These are phyloP conservation scores for Turnix velox DNA, from an alignment of 2,113 vertebrate genomes.

Conservation along the genomic window DNA sequence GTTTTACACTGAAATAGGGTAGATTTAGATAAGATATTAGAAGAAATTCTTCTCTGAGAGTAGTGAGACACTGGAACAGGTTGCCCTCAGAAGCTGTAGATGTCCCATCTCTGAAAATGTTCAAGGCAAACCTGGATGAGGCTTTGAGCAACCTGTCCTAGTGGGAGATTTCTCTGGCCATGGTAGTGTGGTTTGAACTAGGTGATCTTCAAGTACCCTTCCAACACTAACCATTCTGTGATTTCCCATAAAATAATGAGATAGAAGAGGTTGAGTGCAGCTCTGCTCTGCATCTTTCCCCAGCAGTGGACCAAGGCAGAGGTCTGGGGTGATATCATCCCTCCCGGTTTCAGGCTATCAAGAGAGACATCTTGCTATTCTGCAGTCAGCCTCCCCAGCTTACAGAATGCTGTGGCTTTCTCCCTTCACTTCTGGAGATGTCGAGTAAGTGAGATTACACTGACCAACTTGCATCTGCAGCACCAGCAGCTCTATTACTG, in stretches of 20 bases:
- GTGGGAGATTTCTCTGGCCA: background rate
- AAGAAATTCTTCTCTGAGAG: no score
- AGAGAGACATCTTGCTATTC: rapidly evolving
- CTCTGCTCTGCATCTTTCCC: background rate
- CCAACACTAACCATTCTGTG: background rate
- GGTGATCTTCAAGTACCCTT: background rate
- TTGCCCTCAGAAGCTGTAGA: no score
- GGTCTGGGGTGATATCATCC: background rate
- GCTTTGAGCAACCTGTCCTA: no score
- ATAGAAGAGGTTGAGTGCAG: rapidly evolving
- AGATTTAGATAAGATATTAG: background rate
- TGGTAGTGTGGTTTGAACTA: background rate
- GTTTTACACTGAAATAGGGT: background rate
- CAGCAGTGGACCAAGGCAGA: background rate
- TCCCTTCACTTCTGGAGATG: background rate
- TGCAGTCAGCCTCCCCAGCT: rapidly evolving
- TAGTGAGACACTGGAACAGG: no score
- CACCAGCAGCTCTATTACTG: background rate
- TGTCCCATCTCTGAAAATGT: no score
- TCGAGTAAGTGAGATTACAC: background rate
- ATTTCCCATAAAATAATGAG: background rate
- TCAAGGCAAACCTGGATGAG: no score
- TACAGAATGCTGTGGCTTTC: background rate
- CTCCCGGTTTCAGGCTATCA: background rate
- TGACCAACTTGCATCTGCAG: background rate